Evolutionary conservation across 2,797 vertebrate genomes (phyloP).

Genomic region (Rallus crepitans): DNA sequence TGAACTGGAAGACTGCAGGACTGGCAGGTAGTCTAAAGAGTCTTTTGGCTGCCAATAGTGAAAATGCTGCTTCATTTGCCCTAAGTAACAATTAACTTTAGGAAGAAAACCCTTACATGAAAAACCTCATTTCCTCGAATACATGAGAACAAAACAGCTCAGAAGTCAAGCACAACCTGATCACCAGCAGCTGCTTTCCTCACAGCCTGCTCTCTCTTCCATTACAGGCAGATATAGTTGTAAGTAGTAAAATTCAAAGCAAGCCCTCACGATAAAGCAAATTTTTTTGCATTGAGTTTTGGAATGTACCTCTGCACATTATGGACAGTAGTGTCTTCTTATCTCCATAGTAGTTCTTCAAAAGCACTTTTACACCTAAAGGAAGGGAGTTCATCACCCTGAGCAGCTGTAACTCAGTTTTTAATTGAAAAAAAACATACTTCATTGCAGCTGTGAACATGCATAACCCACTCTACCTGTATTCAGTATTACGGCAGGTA

Average conservation of each 20-base stretch:
- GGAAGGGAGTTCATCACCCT: background rate
- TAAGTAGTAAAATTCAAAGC: background rate
- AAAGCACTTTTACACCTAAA: background rate
- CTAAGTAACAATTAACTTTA: background rate
- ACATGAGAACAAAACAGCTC: background rate
- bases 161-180: background rate
- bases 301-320: background rate
- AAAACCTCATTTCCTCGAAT: background rate
- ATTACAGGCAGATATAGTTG: background rate
- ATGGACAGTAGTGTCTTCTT: background rate
- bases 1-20: background rate
- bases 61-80: background rate
- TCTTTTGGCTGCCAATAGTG: background rate
- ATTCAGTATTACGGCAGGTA: background rate
- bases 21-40: background rate
- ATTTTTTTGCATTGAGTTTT: background rate
- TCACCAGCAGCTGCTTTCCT: background rate
- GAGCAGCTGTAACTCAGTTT: background rate
- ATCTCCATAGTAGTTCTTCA: background rate
- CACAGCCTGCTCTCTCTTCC: background rate
- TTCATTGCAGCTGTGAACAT: background rate
- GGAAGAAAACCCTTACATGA: background rate
- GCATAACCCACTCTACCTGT: background rate
- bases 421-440: background rate
- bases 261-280: background rate